Evolutionary conservation across 2,113 vertebrate genomes (phyloP).

Genomic region (Oryctolagus cuniculus): DNA sequence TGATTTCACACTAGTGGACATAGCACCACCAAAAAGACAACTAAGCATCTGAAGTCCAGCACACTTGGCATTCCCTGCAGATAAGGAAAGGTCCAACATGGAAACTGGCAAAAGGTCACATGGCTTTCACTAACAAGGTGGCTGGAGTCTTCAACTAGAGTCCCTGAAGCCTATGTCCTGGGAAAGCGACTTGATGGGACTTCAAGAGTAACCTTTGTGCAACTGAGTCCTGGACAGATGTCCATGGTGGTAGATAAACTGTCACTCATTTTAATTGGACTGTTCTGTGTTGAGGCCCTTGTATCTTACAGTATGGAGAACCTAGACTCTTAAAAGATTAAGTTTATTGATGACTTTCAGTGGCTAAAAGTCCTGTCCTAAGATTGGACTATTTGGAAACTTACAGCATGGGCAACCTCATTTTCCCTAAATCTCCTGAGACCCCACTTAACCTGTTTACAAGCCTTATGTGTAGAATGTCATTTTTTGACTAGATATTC

Average conservation of each 20-base stretch:
- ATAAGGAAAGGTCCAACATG: not conserved
- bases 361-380: not conserved
- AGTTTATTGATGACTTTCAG: not conserved
- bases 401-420: no score
- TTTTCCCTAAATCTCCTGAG: not conserved
- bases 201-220: not conserved
- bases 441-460: not conserved
- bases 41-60: not conserved
- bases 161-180: not conserved
- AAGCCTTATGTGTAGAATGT: not conserved
- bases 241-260: not conserved
- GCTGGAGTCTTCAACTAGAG: not conserved
- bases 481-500: not conserved
- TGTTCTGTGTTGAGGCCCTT: not conserved
- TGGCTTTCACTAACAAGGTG: not conserved
- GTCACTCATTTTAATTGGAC: not conserved
- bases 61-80: not conserved
- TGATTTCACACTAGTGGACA: not conserved
- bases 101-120: not conserved
- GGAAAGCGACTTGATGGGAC: not conserved
- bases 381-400: not conserved
- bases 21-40: not conserved
- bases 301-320: not conserved
- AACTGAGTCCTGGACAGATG: not conserved
- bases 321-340: not conserved